Percentiles rank a stretch among this genome's conserved stretches.
Evolutionary conservation across 2,797 vertebrate species (phyloP).

Genomic region (Halcyon smyrnensis): DNA sequence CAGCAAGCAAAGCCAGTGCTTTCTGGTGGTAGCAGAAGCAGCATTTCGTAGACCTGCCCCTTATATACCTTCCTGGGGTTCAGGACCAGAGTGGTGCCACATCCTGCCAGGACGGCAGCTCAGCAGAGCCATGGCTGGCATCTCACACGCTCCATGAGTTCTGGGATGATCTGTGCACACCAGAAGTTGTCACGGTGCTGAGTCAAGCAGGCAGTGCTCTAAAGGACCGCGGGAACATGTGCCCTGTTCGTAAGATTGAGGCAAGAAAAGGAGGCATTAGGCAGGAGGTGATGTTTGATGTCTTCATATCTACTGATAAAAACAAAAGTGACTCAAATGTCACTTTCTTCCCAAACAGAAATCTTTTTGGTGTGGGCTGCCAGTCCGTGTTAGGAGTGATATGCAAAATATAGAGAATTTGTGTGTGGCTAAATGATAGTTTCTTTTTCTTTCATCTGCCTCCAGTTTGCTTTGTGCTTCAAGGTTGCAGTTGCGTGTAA

Average conservation of each 20-base stretch:
- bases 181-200: not conserved
- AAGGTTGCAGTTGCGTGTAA: not conserved
- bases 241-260: not conserved
- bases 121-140: not conserved
- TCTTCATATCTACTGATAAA: constrained; percentile 19
- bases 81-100: not conserved
- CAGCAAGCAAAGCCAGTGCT: not conserved
- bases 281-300: constrained; percentile 23
- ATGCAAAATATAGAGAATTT: constrained; percentile 9
- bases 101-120: not conserved
- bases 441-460: constrained; percentile 53
- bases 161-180: rapidly evolving
- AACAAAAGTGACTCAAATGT: constrained; percentile 67
- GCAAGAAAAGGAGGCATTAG: not conserved
- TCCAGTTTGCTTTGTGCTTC: not conserved
- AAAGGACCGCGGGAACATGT: not conserved
- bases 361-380: constrained; percentile 50
- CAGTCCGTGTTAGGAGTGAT: not conserved
- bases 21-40: not conserved
- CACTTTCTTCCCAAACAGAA: constrained; percentile 57
- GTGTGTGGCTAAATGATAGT: constrained; percentile 3
- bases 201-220: not conserved
- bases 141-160: not conserved
- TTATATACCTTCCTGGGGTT: not conserved
- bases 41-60: not conserved